Conservation (phyloP, 2,888 invertebrate genomes). For the Drosophila robusta region DNA sequence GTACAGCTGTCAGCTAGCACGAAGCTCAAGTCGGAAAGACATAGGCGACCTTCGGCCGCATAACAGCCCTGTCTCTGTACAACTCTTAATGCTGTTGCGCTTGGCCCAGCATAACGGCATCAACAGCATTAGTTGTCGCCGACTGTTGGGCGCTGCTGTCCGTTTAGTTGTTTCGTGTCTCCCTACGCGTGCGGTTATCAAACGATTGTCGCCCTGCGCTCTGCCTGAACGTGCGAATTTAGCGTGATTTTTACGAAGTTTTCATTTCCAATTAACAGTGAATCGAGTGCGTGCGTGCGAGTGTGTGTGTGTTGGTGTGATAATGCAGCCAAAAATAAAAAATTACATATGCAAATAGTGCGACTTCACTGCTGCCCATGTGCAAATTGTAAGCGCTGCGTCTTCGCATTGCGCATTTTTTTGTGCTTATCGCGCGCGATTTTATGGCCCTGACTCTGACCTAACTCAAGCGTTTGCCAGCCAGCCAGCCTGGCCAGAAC, state of each 20-base stretch:
- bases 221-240: slow-evolving; percentile 15
- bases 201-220: slow-evolving; percentile 6
- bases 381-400: slow-evolving; percentile 40
- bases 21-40: slow-evolving; percentile 24
- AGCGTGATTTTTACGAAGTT: slow-evolving; percentile 43
- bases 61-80: slow-evolving; percentile 53
- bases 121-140: slow-evolving; percentile 37
- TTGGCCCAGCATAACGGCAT: slow-evolving; percentile 23
- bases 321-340: slow-evolving; percentile 18
- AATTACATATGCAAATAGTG: slow-evolving; percentile 64
- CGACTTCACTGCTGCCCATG: slow-evolving; percentile 6
- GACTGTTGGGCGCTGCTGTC: slow-evolving; percentile 55
- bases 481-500: slow-evolving; percentile 1
- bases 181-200: slow-evolving; percentile 77
- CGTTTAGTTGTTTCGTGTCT: slow-evolving; percentile 81
- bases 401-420: slow-evolving; percentile 8
- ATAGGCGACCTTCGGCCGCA: slow-evolving; percentile 17
- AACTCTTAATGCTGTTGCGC: slow-evolving; percentile 64
- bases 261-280: slow-evolving; percentile 53
- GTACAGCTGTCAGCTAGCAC: slow-evolving; percentile 24
- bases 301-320: slow-evolving; percentile 1
- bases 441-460: slow-evolving; percentile 42
- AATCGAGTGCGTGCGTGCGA: slow-evolving; percentile 13
- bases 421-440: slow-evolving; percentile 35
- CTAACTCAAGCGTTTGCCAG: slow-evolving; percentile 39